Base-by-base conservation (phyloP, 2,888 invertebrate species). In the Melitaea athalia region DNA sequence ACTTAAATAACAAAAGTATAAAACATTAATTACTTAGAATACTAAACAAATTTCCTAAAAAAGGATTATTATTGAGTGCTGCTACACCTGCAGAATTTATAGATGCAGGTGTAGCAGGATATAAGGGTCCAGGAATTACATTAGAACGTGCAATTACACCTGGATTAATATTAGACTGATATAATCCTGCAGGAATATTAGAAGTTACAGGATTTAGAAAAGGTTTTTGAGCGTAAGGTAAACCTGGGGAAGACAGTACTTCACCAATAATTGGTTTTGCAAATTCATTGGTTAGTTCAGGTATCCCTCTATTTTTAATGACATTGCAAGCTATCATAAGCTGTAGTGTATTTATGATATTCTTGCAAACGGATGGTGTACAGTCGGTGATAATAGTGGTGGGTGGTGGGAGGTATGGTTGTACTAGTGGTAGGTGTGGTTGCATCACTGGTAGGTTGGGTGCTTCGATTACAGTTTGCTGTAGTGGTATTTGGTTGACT, bases 371-470 rank as follows among this genome's bases (percentile, higher is more conserved):
- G 0, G 80, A 67, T 3, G 91, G 91, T 0, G 89, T 83, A 47
- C 88, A 87, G 60, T 90, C 91, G 0, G 88, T 86, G 33, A 89
- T 85, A 0, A 90, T 71, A 0, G 87, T 85, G 0, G 85, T 85
- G 5, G 81, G 66, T 15, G 33, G 17, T 33, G 66, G 59, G 8
- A 76, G 72, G 0, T 69, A 69, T 43, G 60, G 74, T 15, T 53
- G 52, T 31, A 53, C 15, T 15, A 17, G 0, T n/a, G 66, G 59
- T 10, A 76, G 72, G 0, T 69, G 69, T 43, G 60, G 74, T 15
- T 53, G 52, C 17, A 53, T 24, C 10, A 17, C 3, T n/a, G 24
- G 45, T n/a, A 62, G 24, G 0, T 52, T 24, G n/a, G 55, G 64
- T 14, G 24, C 47, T 24, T 67, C 67, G 5, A 70, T 63, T 3